These are phyloP conservation scores for Clunio marinus DNA, from an alignment of 2,888 invertebrate species.

Conservation along the genomic window DNA sequence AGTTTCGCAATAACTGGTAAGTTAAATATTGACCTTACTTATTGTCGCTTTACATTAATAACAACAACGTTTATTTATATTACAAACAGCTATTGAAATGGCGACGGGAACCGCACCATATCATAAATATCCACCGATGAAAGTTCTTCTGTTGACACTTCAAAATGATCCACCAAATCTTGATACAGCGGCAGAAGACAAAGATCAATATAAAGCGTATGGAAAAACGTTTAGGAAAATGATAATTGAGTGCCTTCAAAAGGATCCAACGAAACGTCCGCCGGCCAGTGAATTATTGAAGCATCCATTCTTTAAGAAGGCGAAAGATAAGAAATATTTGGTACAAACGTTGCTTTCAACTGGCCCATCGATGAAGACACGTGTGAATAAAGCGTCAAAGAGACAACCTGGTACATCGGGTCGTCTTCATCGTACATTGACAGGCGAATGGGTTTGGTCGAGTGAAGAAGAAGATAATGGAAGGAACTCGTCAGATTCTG, in stretches of 20 bases:
- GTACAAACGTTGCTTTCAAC: conserved; percentile 79
- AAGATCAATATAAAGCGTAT: conserved; percentile 96
- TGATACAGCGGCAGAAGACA: conserved; percentile 92
- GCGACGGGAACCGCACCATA: conserved; percentile 98
- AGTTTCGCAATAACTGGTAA: conserved; percentile 62
- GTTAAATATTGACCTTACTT: neutral
- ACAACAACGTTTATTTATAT: neutral
- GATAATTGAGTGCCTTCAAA: conserved; percentile 94
- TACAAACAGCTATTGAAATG: conserved; percentile 89
- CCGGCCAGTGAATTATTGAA: conserved; percentile 93
- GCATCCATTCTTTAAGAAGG: conserved; percentile 97
- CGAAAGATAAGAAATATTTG: conserved; percentile 86
- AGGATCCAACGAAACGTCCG: conserved; percentile 90
- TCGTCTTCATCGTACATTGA: conserved; percentile 84
- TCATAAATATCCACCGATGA: conserved; percentile 99
- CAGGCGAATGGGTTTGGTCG: conserved; percentile 98
- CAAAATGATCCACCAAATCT: conserved; percentile 97
- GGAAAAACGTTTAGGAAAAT: conserved; percentile 97
- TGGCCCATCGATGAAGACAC: conserved; percentile 83
- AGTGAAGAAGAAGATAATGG: conserved; percentile 83
- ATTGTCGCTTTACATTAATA: conserved; percentile 55
- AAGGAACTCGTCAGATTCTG: conserved; percentile 54
- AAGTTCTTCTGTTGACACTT: conserved; percentile 94
- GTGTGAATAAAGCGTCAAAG: conserved; percentile 79
- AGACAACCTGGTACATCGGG: conserved; percentile 84